Base-by-base conservation (phyloP, 1,140 invertebrate species). In the Heliconius eleuchia region DNA sequence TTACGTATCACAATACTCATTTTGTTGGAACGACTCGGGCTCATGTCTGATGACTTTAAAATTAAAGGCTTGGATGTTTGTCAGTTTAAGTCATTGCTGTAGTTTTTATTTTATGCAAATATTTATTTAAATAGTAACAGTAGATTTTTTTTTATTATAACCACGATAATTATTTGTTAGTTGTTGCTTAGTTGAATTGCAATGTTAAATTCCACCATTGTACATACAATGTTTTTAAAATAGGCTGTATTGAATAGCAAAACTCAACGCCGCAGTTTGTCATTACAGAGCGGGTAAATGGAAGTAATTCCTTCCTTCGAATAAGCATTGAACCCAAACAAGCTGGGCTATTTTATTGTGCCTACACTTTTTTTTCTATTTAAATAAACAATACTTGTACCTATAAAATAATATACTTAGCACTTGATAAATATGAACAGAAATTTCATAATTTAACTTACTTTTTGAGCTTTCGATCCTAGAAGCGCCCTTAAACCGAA, bases 401-500 rank as follows among this genome's bases (percentile, higher is more conserved):
- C 18, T 19, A 19, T 19, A 46, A 46, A 37, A 46, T 13, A 6
- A 23, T 9, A 57, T 18, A 42, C 37, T 71, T 71, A 66, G 3
- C 60, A 30, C 27, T 30, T 27, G 4, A 23, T 30, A 66, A 13
- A 30, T 57, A n/a, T 4, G 2, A 60, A 60, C 55, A 60, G 27
- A 66, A 66, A 30, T 66, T 27, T 66, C 27, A 66, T 27, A 23
- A 72, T 72, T 72, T 39, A 1, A 39, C 18, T 34, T 71, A 39
- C 34, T 66, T 77, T 77, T 71, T 52, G 70, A 70, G 74, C 74
- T 73, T 60, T 60, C 3, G 57, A 60, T 60, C 52, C 60, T 71
- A 78, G 60, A 72, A 74, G 73, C 46, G 37, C 66, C 55, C 77
- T 77, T 57, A 74, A 50, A 72, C 39, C 72, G 57, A 78, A 78